Conservation (phyloP, 2,113 vertebrate genomes). For the Tyto alba region DNA sequence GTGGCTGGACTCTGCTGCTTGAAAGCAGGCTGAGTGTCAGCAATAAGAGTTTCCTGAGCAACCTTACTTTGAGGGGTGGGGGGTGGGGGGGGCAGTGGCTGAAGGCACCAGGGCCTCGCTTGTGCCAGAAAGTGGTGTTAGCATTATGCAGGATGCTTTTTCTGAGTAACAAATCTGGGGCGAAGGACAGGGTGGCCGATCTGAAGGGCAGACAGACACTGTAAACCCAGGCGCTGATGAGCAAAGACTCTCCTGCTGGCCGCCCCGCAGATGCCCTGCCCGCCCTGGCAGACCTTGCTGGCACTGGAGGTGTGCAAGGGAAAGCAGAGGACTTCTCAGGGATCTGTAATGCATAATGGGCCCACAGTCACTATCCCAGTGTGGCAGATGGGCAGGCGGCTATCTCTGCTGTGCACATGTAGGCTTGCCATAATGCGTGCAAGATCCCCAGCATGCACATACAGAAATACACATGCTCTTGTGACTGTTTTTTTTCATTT, state of each 20-base stretch:
- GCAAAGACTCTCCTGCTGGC: background rate
- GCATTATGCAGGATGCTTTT: background rate
- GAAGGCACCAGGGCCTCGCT: background rate
- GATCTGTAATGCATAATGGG: background rate
- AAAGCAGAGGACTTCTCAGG: fast-evolving
- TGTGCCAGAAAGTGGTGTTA: background rate
- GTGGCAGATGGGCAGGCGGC: background rate
- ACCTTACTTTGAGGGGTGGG: background rate
- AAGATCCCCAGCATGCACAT: background rate
- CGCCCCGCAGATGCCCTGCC: background rate
- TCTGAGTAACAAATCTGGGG: background rate
- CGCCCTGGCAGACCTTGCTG: background rate
- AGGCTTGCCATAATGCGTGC: background rate
- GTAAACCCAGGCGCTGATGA: background rate
- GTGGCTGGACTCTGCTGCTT: background rate
- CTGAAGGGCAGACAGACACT: background rate
- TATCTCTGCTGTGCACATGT: background rate
- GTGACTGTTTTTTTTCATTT: background rate
- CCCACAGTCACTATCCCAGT: fast-evolving
- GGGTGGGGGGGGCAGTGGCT: too few relatives aligned
- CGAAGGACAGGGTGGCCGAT: background rate
- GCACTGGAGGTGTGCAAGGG: background rate
- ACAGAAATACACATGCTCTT: background rate
- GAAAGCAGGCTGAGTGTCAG: background rate
- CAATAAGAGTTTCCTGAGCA: background rate